These are phyloP conservation scores for Sphaeramia orbicularis DNA, from an alignment of 2,797 vertebrate species.

Conservation along the genomic window DNA sequence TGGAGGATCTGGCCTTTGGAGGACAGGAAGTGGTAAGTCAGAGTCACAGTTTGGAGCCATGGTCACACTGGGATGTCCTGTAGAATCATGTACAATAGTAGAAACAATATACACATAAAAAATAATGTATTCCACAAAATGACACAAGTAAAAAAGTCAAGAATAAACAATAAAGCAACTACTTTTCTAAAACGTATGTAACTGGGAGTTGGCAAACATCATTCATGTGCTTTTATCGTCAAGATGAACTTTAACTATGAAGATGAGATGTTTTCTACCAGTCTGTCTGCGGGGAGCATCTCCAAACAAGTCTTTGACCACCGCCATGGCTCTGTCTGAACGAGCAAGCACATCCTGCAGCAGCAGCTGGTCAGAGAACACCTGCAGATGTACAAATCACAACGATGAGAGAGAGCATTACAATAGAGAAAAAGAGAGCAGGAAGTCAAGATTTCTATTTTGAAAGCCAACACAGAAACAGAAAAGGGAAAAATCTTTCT, in stretches of 20 bases:
- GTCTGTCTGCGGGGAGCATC: slow-evolving; percentile 88
- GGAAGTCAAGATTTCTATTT: not conserved
- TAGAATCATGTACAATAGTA: not conserved
- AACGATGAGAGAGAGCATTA: not conserved
- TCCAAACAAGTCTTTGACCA: slow-evolving; percentile 89
- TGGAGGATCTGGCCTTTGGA: slow-evolving; percentile 84
- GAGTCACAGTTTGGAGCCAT: slow-evolving; percentile 88
- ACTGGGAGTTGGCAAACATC: no score
- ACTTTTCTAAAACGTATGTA: not conserved
- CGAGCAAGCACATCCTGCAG: slow-evolving; percentile 88
- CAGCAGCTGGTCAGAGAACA: slow-evolving; percentile 91
- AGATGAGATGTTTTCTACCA: slow-evolving; percentile 78
- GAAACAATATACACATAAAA: slow-evolving; percentile 3
- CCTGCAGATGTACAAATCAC: slow-evolving; percentile 78
- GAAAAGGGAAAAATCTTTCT: no score
- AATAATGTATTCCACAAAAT: not conserved
- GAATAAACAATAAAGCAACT: not conserved
- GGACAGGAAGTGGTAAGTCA: slow-evolving; percentile 80
- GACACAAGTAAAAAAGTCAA: not conserved
- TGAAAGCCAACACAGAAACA: not conserved
- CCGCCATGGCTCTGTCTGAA: slow-evolving; percentile 90
- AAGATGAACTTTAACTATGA: not conserved
- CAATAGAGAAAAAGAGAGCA: not conserved
- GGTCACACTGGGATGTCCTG: slow-evolving; percentile 94
- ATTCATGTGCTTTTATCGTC: no score